Conservation (phyloP, 2,888 invertebrate species). For the Heliothis peltigera region DNA sequence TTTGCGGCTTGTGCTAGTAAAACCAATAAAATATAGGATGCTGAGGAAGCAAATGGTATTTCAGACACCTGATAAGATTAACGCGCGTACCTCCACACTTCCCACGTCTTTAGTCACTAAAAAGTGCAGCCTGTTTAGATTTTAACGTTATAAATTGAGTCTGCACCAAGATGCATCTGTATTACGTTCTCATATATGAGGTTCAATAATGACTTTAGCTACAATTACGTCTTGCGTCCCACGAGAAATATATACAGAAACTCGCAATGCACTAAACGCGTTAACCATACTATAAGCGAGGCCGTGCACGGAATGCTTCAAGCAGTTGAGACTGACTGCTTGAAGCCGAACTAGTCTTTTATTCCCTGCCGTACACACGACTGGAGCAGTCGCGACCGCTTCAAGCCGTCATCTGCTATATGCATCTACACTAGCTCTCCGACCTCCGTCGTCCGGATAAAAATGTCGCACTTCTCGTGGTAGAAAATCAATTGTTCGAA, state of each 20-base stretch:
- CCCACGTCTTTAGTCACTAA: slow-evolving; percentile 7
- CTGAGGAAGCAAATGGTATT: slow-evolving; percentile 67
- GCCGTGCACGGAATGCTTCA: no score
- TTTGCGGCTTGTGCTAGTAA: background rate
- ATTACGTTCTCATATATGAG: slow-evolving; percentile 8
- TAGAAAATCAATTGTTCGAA: no score
- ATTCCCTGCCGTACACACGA: no score
- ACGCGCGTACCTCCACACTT: no score
- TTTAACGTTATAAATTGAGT: slow-evolving; percentile 27
- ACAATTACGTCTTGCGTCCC: slow-evolving; percentile 4
- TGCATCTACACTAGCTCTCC: no score
- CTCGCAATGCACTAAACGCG: slow-evolving; percentile 26
- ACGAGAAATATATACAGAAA: slow-evolving; percentile 14
- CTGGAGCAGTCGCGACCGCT: no score
- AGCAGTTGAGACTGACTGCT: no score
- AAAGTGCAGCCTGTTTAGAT: background rate
- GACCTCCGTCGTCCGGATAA: no score
- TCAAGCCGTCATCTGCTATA: no score
- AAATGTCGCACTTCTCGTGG: no score
- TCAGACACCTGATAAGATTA: slow-evolving; percentile 64
- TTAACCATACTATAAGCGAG: background rate
- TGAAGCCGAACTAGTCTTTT: no score
- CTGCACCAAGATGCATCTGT: background rate
- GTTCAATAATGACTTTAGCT: slow-evolving; percentile 18
- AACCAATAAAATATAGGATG: slow-evolving; percentile 45